These are phyloP conservation scores for Helicolenus hilgendorfi DNA, from an alignment of 2,797 vertebrate genomes.

Conservation along the genomic window DNA sequence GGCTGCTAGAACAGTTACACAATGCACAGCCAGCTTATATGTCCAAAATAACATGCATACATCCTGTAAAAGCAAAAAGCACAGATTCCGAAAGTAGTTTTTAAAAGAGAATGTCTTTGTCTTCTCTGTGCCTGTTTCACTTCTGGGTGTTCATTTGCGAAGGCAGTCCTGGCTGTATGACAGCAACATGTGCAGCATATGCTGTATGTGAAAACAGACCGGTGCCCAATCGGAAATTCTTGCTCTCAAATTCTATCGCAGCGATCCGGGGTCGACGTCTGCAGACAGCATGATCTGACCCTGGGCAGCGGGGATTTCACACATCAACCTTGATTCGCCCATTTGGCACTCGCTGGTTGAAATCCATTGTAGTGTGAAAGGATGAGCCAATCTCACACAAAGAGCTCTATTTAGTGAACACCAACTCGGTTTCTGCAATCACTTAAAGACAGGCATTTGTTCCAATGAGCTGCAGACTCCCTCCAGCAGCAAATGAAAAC, in stretches of 20 bases:
- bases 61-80: neutral
- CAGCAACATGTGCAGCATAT: constrained; percentile 71
- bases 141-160: constrained; percentile 50
- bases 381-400: constrained; percentile 63
- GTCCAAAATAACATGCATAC: neutral
- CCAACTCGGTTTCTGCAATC: constrained; percentile 64
- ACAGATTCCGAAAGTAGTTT: neutral
- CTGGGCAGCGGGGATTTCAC: constrained; percentile 55
- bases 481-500: constrained; percentile 61
- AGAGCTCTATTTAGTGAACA: constrained; percentile 54
- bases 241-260: constrained; percentile 74
- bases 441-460: constrained; percentile 67
- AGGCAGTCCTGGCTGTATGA: constrained; percentile 55
- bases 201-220: constrained; percentile 65
- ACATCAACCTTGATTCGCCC: constrained; percentile 51
- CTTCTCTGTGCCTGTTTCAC: constrained; percentile 16
- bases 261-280: constrained; percentile 45
- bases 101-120: neutral
- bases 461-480: constrained; percentile 50
- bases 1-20: neutral
- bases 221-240: constrained; percentile 72
- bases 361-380: constrained; percentile 47
- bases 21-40: constrained; percentile 3
- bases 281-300: constrained; percentile 56
- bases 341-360: constrained; percentile 29